Conservation (phyloP, 2,113 vertebrate genomes). For the Hucho hucho region DNA sequence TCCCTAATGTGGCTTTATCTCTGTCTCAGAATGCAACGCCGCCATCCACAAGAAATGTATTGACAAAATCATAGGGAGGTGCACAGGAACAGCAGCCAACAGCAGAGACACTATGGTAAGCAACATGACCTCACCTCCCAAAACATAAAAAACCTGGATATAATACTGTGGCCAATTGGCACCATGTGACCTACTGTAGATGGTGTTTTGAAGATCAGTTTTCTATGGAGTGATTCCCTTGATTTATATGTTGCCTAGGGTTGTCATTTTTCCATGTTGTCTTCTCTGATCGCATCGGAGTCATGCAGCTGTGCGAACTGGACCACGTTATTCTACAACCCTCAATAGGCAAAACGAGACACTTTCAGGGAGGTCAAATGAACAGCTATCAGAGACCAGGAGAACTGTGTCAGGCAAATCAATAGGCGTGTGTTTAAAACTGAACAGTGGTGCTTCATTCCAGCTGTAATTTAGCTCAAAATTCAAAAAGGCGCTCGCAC, state of each 20-base stretch:
- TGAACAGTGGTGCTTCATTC: not conserved
- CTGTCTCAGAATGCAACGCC: conserved; percentile 91
- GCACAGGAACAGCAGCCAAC: conserved; percentile 91
- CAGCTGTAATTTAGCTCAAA: not conserved
- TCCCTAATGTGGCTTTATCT: not conserved
- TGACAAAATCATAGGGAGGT: conserved; percentile 92
- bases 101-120: conserved; percentile 95
- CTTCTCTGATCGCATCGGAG: too few species aligned
- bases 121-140: not conserved
- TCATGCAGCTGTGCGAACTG: too few species aligned
- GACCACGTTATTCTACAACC: too few species aligned
- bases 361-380: too few species aligned
- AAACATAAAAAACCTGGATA: not conserved
- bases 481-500: too few species aligned
- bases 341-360: too few species aligned
- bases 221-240: too few species aligned
- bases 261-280: too few species aligned
- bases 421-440: not conserved
- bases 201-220: too few species aligned
- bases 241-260: too few species aligned
- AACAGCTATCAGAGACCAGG: not conserved
- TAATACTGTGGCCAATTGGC: not conserved
- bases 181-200: too few species aligned
- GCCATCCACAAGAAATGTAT: conserved; percentile 99
- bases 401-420: not conserved